Evolutionary conservation across 2,113 vertebrate genomes (phyloP).

Genomic region (Gavialis gangeticus): DNA sequence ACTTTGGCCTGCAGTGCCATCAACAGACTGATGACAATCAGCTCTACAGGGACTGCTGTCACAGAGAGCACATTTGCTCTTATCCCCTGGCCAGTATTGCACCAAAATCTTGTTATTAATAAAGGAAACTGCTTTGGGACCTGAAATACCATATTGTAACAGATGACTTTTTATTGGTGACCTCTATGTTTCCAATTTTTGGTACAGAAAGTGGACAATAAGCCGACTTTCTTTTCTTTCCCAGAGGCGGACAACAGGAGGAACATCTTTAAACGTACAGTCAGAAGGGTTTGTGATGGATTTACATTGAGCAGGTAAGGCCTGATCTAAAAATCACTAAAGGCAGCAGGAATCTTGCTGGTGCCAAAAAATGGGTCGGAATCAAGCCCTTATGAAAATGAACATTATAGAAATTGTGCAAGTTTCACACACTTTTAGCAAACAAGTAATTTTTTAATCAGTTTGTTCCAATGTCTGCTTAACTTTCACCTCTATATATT

Average conservation of each 20-base stretch:
- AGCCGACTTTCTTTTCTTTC: background rate
- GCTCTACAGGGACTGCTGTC: background rate
- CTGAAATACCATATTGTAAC: background rate
- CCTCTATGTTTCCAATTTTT: background rate
- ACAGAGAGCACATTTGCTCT: background rate
- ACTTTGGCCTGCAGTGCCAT: background rate
- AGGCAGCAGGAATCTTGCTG: background rate
- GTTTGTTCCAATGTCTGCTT: background rate
- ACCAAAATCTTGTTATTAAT: background rate
- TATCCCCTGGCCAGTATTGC: background rate
- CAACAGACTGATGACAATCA: rapidly evolving
- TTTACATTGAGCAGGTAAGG: background rate
- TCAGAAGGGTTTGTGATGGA: background rate
- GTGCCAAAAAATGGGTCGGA: background rate
- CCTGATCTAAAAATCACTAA: background rate
- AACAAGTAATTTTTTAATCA: background rate
- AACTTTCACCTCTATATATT: background rate
- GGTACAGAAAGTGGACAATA: background rate
- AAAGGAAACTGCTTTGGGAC: background rate
- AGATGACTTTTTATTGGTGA: background rate
- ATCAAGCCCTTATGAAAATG: background rate
- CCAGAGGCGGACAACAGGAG: background rate
- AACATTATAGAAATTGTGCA: background rate
- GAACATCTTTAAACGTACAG: background rate
- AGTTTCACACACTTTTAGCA: background rate